These are phyloP conservation scores for Xestia c-nigrum DNA, from an alignment of 2,888 invertebrate species.

Conservation along the genomic window DNA sequence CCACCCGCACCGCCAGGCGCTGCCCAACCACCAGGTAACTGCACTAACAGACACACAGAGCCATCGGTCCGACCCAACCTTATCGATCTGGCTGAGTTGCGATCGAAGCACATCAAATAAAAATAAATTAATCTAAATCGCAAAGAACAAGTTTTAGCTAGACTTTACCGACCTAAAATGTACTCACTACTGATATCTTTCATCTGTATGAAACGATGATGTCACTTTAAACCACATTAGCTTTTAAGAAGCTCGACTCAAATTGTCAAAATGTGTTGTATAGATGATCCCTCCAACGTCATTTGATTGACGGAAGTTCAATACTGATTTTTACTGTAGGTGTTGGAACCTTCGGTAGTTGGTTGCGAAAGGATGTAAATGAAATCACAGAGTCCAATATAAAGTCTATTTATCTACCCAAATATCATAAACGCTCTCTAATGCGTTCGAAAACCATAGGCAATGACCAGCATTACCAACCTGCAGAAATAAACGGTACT, in stretches of 20 bases:
- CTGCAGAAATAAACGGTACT: no score
- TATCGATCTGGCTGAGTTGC: neutral
- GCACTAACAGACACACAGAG: no score
- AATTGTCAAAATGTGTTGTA: neutral
- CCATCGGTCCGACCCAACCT: neutral
- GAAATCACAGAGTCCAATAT: no score
- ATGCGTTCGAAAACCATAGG: no score
- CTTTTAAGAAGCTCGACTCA: neutral
- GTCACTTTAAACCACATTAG: neutral
- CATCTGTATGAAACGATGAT: no score
- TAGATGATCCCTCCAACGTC: neutral
- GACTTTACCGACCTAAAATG: neutral
- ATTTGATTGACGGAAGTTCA: neutral
- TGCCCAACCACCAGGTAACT: conserved; percentile 77
- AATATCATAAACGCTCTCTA: no score
- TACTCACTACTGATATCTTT: neutral
- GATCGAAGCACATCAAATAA: neutral
- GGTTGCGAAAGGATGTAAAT: no score
- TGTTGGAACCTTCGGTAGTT: no score
- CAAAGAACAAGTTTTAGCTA: neutral
- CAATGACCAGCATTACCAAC: no score
- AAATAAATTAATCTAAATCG: neutral
- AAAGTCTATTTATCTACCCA: no score
- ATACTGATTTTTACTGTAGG: neutral
- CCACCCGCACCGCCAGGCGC: conserved; percentile 46